phyloP scores from a whole-genome alignment of 2,888 invertebrate genomes.

The Listrodromus nycthemerus region DNA sequence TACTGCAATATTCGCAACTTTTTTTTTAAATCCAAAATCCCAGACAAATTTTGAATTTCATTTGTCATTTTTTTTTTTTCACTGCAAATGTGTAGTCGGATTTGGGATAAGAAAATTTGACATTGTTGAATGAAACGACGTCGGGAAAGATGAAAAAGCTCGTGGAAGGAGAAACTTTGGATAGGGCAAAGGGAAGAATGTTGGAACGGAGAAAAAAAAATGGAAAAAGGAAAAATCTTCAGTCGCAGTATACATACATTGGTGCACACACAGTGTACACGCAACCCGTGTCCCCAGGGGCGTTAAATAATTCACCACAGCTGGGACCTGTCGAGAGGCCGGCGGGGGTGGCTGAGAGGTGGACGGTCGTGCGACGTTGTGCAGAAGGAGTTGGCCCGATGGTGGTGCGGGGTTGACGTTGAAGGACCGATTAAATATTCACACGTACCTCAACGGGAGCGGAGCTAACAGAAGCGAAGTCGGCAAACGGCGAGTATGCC shows the following conservation, averaged over 20 bases:
- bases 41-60: neutral
- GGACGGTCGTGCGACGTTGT: constrained; percentile 71
- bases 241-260: constrained; percentile 70
- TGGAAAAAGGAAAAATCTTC: constrained; percentile 71
- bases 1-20: no score
- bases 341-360: constrained; percentile 77
- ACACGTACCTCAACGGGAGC: constrained; percentile 79
- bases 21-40: no score
- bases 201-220: constrained; percentile 25
- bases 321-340: constrained; percentile 80
- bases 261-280: constrained; percentile 74
- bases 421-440: constrained; percentile 84
- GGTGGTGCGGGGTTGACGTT: constrained; percentile 75
- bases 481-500: constrained; percentile 60
- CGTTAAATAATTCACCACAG: constrained; percentile 84
- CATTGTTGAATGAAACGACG: neutral
- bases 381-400: constrained; percentile 66
- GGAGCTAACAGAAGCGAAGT: constrained; percentile 62
- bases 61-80: neutral
- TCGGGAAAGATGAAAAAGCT: constrained; percentile 1
- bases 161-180: neutral
- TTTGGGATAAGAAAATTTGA: neutral
- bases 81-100: neutral
- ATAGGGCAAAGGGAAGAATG: neutral
- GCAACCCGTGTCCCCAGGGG: constrained; percentile 78